phyloP scores from a whole-genome alignment of 1,140 invertebrate genomes.

The Palaemon carinicauda region DNA sequence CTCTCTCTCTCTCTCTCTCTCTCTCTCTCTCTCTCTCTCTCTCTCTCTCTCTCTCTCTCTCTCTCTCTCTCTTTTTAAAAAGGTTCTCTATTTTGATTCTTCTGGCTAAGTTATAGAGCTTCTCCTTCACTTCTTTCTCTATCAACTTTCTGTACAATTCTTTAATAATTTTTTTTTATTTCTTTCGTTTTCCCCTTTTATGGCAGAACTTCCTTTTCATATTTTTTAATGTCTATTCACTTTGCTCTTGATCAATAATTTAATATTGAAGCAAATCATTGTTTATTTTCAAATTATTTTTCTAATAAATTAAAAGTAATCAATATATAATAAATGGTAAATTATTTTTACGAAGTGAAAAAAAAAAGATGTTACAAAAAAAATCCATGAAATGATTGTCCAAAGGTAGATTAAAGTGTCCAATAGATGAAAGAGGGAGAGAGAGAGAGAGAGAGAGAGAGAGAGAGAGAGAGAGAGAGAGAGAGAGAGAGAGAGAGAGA shows the following conservation, averaged over 20 bases:
- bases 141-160: background rate
- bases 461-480: no score
- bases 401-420: background rate
- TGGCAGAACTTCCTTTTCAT: no score
- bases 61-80: background rate
- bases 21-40: no score
- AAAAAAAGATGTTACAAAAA: background rate
- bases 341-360: background rate
- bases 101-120: no score
- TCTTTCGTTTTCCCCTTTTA: no score
- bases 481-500: no score
- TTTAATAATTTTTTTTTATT: no score
- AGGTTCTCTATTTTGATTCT: no score
- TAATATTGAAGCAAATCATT: background rate
- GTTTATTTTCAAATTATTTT: no score
- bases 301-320: background rate
- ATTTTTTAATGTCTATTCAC: no score
- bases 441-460: slow-evolving; percentile 6
- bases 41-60: background rate
- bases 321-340: no score
- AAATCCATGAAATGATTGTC: background rate
- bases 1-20: no score
- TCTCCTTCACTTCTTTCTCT: background rate
- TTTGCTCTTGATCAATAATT: background rate
- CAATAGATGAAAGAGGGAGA: background rate